Percentiles rank a stretch among this genome's conserved stretches.
Conservation (phyloP, 2,113 vertebrate genomes). For the Saimiri boliviensis region DNA sequence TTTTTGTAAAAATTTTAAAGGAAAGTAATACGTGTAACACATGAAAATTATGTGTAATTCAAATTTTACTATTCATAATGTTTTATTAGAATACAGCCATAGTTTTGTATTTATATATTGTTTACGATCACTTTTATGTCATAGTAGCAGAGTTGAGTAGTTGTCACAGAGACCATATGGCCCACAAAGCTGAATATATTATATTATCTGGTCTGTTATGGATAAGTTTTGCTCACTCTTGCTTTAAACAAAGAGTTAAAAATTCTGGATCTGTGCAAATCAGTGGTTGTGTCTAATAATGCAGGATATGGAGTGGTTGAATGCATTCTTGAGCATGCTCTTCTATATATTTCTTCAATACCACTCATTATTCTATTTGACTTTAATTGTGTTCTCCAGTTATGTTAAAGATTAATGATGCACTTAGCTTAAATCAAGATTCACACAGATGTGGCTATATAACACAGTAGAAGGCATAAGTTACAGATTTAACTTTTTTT, state of each 20-base stretch:
- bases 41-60: neutral
- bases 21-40: neutral
- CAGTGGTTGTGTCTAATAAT: neutral
- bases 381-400: conserved; percentile 58
- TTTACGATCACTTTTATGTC: neutral
- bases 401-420: conserved; percentile 63
- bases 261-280: neutral
- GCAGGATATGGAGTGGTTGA: neutral
- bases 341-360: neutral
- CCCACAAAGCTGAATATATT: neutral
- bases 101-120: neutral
- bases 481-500: neutral
- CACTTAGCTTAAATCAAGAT: conserved; percentile 53
- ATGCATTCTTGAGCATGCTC: neutral
- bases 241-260: neutral
- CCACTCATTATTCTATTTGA: conserved; percentile 58
- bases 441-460: conserved; percentile 49
- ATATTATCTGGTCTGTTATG: neutral
- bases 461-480: neutral
- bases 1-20: neutral
- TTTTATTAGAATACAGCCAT: neutral
- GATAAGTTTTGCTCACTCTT: neutral
- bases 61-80: neutral
- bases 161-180: neutral
- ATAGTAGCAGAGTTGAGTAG: neutral